A percentile compares a stretch with the other conserved stretches of the same genome.
phyloP scores from a whole-genome alignment of 2,797 vertebrate genomes.

The Pteropus rufus region DNA sequence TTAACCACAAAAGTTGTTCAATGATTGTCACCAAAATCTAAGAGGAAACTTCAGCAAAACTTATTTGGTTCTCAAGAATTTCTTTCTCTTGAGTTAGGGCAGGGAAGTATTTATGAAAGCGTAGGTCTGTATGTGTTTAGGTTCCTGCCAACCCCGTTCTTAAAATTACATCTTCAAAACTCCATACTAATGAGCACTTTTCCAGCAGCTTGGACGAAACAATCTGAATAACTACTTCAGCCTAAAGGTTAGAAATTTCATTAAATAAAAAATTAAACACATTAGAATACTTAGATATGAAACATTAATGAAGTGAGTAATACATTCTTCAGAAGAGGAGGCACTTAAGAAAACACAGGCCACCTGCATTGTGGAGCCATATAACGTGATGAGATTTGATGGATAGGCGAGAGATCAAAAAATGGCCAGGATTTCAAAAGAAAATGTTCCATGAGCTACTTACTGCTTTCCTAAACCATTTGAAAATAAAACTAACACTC shows the following conservation, averaged over 20 bases:
- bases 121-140: slow-evolving; percentile 36
- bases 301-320: slow-evolving; percentile 72
- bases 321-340: slow-evolving; percentile 58
- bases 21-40: slow-evolving; percentile 29
- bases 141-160: slow-evolving; percentile 40
- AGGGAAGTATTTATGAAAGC: slow-evolving; percentile 28
- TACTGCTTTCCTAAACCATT: background rate
- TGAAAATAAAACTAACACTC: slow-evolving; percentile 14
- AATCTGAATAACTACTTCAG: slow-evolving; percentile 53
- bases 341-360: slow-evolving; percentile 60
- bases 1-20: background rate
- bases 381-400: slow-evolving; percentile 51
- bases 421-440: slow-evolving; percentile 43
- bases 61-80: slow-evolving; percentile 25
- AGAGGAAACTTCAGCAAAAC: background rate
- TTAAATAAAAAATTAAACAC: slow-evolving; percentile 76
- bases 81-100: slow-evolving; percentile 7
- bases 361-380: slow-evolving; percentile 45
- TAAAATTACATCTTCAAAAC: slow-evolving; percentile 55
- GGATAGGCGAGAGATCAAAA: slow-evolving; percentile 40
- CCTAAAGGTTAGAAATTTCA: slow-evolving; percentile 68
- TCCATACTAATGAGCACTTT: slow-evolving; percentile 57
- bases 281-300: slow-evolving; percentile 71
- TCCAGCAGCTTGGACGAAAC: slow-evolving; percentile 40
- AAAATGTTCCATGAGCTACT: background rate